Percentiles rank a stretch among this genome's conserved stretches.
Evolutionary conservation across 2,888 invertebrate genomes (phyloP).

Genomic region (Opisthograptis luteolata): DNA sequence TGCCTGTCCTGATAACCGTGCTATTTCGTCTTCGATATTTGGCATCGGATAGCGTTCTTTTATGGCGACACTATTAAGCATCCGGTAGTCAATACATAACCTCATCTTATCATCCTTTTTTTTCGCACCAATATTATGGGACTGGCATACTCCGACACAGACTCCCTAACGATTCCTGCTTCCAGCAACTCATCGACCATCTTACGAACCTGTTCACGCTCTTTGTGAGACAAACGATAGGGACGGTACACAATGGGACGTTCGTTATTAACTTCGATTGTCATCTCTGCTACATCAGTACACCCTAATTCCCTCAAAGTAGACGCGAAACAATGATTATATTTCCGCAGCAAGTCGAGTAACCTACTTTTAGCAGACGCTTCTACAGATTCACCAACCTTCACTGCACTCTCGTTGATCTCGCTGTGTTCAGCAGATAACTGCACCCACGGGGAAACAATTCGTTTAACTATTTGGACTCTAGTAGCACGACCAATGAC

Average conservation of each 20-base stretch:
- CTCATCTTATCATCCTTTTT: too few species aligned
- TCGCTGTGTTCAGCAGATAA: neutral
- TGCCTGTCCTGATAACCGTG: too few species aligned
- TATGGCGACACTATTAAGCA: too few species aligned
- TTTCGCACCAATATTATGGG: too few species aligned
- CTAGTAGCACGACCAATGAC: neutral
- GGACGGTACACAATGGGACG: constrained; percentile 36
- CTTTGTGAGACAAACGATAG: constrained; percentile 31
- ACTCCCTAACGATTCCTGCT: too few species aligned
- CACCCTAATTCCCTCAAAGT: constrained; percentile 31
- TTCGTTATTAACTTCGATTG: constrained; percentile 20
- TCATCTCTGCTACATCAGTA: constrained; percentile 33
- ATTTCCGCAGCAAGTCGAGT: neutral
- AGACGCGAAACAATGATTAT: neutral
- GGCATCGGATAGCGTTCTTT: too few species aligned
- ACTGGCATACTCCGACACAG: too few species aligned
- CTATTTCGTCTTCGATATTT: too few species aligned
- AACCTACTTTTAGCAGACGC: neutral
- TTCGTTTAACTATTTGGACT: neutral
- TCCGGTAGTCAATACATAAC: too few species aligned
- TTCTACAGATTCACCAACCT: neutral
- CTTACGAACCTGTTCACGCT: too few species aligned
- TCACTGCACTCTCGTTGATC: neutral
- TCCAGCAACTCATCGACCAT: too few species aligned
- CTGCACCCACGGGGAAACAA: neutral